Base-by-base conservation (phyloP, 2,797 vertebrate genomes). In the Alca torda region DNA sequence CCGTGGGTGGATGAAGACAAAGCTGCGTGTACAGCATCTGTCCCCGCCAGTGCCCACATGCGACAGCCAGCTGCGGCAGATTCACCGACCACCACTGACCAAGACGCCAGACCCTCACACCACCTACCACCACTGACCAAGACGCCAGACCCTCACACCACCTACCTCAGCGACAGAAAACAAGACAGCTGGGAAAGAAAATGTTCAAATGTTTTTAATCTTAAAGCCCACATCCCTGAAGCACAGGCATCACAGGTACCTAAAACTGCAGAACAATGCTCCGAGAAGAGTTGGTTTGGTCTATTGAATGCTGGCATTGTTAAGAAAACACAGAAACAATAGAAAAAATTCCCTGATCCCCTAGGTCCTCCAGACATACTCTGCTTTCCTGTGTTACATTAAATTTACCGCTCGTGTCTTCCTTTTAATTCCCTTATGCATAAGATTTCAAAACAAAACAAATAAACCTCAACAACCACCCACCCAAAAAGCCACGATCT, bases 1-100 rank as follows among this genome's bases (percentile, higher is more conserved):
- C 18, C 3, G 1, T 37, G 30, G 12, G 43, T 4, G 11, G 67
- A 67, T 3, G 9, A 51, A 46, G 19, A 19, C 0, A 0, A 25
- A 23, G 46, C 64, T 80, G 28, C 6, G 39, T 10, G 16, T 10
- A 45, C 37, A 88, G 50, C 61, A 28, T 50, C 30, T 64, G 31
- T 9, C n/a, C 23, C 33, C 35, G 20, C 31, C 19, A 25, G 13
- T 48, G 45, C 46, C 61, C 68, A 77, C 0, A 0, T 21, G 50
- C 3, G 2, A 63, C 65, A 93, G 57, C 60, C 31, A 57, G 50
- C 45, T 54, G 26, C 2, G 11, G 35, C 30, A 87, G 45, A 59
- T 60, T 50, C 56, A 80, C 20, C 17, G 12, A 48, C 54, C 17
- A 17, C 48, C 25, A 41, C 54, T 11, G 3, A 33, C 35, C 51